Evolutionary conservation across 2,113 vertebrate genomes (phyloP), one percentile per base, ranked within the genome.

Genomic region (Carassius carassius): DNA sequence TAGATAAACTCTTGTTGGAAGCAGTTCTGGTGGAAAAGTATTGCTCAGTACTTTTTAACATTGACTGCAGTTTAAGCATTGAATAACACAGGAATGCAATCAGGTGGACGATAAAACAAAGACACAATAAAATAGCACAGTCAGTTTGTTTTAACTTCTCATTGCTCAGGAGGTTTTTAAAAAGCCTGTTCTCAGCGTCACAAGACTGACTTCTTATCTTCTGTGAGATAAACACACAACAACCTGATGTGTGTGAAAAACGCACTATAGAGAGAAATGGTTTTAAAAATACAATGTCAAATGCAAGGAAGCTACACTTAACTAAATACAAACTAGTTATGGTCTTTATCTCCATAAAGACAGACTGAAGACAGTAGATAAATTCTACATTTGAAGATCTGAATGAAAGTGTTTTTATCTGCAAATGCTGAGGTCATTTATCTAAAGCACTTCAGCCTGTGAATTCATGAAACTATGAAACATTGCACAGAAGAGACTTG

Each of bases 171-270:
- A 58, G 32, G 16, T 21, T 54, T 29, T 32, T 13, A 16, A 2
- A 77, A 56, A 1, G 35, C 12, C 21, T 73, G 70, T 47, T 73
- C 70, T 47, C 10, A 14, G 17, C 0, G 14, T 79, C 60, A 47
- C 78, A 79, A 63, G n/a, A 63, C 58, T 35, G 19, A 44, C 5
- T 14, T 8, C 3, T 78, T 78, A 62, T 79, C 77, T 79, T 79
- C 19, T 23, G 9, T 44, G 14, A 79, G 78, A 63, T 79, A 79
- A 65, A n/a, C 56, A 63, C 25, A 35, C 7, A 2, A 54, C 7
- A 54, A 47, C 19, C 47, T 49, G 44, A 73, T 13, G 37, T 10
- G 37, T 19, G 23, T 13, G 3, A 41, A 35, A n/a, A 60, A 13
- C 5, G 4, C 10, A 5, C n/a, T 21, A 5, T 63, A 65, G 17